phyloP scores from a whole-genome alignment of 2,113 vertebrate genomes.

The Pluvialis apricaria region DNA sequence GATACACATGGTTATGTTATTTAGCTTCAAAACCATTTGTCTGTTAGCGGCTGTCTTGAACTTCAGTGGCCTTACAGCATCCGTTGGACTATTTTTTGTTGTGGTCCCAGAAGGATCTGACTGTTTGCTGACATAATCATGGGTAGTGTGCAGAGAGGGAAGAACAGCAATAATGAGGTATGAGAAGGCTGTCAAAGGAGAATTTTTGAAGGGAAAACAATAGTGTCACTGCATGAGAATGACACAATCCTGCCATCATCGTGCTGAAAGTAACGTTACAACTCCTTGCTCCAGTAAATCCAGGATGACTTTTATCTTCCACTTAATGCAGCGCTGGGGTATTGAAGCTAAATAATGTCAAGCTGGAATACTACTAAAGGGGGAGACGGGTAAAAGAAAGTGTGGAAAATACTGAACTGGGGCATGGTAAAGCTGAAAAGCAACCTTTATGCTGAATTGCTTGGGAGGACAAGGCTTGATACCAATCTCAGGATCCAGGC shows the following conservation, averaged over 20 bases:
- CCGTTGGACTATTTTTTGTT: neutral
- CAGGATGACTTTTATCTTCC: neutral
- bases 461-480: neutral
- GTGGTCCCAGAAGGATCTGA: neutral
- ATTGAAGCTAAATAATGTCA: neutral
- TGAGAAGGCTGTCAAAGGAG: neutral
- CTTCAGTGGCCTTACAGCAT: neutral
- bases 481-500: neutral
- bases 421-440: neutral
- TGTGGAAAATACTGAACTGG: neutral
- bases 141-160: neutral
- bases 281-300: neutral
- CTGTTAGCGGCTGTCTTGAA: neutral
- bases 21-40: slow-evolving; percentile 16
- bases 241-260: neutral
- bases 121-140: neutral
- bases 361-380: neutral
- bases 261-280: neutral
- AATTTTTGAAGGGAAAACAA: neutral
- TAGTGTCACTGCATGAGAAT: neutral
- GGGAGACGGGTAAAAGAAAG: neutral
- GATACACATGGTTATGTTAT: fast-evolving
- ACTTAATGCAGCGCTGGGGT: neutral
- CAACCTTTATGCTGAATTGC: neutral
- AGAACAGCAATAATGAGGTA: neutral